A percentile compares a stretch with the other conserved stretches of the same genome.
Evolutionary conservation across 2,888 invertebrate genomes (phyloP).

Genomic region (Tachina lurida): DNA sequence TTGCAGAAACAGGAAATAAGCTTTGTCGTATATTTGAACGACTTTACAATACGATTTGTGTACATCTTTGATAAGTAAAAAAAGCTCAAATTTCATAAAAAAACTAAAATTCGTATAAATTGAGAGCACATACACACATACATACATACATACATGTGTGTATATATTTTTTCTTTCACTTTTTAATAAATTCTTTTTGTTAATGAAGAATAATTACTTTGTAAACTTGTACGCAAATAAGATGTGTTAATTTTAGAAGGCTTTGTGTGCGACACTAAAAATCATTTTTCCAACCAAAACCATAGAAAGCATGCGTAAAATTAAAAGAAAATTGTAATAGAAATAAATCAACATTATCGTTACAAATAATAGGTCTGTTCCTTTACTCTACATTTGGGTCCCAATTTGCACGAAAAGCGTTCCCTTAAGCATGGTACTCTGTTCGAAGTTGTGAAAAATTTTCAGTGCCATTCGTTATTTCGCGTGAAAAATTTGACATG

Average conservation of each 20-base stretch:
- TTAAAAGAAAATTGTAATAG: conserved; percentile 15
- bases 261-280: conserved; percentile 74
- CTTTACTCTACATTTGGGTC: no score
- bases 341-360: conserved; percentile 16
- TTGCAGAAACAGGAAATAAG: background rate
- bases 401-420: no score
- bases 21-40: background rate
- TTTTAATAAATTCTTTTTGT: conserved; percentile 3
- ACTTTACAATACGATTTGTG: no score
- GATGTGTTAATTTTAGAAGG: conserved; percentile 80
- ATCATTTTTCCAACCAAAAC: conserved; percentile 20
- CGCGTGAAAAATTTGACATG: no score
- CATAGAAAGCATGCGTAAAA: conserved; percentile 74
- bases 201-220: conserved; percentile 77
- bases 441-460: no score
- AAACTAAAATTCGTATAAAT: background rate
- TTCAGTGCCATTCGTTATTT: no score
- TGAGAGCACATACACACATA: conserved; percentile 33
- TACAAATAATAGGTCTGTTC: background rate
- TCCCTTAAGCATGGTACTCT: no score
- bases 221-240: conserved; percentile 81
- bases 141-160: no score
- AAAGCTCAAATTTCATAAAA: no score
- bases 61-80: no score
- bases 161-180: background rate